These are phyloP conservation scores for Poecilia velifera DNA, from an alignment of 2,797 vertebrate genomes.

Conservation along the genomic window DNA sequence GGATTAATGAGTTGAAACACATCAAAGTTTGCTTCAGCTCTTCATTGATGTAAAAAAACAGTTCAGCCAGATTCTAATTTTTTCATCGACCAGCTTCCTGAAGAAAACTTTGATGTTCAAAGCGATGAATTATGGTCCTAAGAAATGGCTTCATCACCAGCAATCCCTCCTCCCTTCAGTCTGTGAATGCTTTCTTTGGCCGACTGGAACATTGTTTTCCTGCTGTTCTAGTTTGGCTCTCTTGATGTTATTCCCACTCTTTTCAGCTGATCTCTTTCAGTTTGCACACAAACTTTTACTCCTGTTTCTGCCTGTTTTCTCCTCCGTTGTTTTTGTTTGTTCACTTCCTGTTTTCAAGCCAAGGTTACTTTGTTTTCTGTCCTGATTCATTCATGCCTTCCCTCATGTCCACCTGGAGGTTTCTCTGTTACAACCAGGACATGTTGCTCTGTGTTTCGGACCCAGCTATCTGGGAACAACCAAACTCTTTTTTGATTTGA, in stretches of 20 bases:
- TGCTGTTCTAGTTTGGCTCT: background rate
- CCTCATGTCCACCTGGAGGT: background rate
- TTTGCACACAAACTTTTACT: background rate
- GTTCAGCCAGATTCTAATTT: background rate
- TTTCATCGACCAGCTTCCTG: background rate
- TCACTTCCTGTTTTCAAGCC: background rate
- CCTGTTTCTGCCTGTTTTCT: background rate
- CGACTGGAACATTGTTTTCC: background rate
- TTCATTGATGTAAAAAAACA: background rate
- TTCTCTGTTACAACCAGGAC: background rate
- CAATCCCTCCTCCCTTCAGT: background rate
- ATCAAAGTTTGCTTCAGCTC: background rate
- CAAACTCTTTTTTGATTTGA: background rate
- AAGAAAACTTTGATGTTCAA: background rate
- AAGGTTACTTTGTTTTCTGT: background rate
- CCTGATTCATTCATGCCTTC: background rate
- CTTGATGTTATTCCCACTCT: background rate
- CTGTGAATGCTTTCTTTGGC: background rate
- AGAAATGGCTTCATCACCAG: background rate
- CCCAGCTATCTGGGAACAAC: background rate
- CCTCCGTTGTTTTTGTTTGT: background rate
- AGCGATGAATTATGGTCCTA: background rate
- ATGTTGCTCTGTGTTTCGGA: background rate
- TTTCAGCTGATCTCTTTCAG: background rate
- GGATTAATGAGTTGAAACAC: background rate